phyloP scores from a whole-genome alignment of 2,888 invertebrate genomes.

The Halictus quadricinctus region DNA sequence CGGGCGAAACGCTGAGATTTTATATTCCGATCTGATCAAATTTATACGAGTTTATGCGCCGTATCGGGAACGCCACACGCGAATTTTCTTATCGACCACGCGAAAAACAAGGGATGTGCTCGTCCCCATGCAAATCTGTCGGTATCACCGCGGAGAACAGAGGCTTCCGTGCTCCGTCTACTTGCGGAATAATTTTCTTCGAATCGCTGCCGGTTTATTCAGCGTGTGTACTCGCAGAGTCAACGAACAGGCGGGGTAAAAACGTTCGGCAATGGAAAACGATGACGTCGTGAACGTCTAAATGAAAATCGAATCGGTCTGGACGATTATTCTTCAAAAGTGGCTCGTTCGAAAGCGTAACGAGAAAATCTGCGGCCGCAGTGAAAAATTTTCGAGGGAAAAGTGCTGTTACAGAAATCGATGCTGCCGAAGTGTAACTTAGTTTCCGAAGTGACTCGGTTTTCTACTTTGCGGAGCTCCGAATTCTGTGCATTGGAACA shows the following conservation, averaged over 20 bases:
- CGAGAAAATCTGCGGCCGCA: background rate
- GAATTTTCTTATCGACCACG: slow-evolving; percentile 2
- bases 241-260: slow-evolving; percentile 16
- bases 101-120: background rate
- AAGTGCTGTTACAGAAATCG: background rate
- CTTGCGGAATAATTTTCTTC: slow-evolving; percentile 25
- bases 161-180: background rate
- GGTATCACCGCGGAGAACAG: background rate
- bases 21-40: background rate
- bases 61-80: background rate
- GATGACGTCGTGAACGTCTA: background rate
- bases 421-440: background rate
- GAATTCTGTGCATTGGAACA: background rate
- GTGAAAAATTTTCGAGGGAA: background rate
- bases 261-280: background rate
- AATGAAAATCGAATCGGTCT: slow-evolving; percentile 3
- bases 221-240: slow-evolving; percentile 3
- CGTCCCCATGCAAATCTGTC: background rate
- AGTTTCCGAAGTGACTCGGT: background rate
- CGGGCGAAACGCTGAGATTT: background rate
- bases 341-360: background rate
- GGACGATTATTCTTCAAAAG: background rate
- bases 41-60: background rate
- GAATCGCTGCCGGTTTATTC: slow-evolving; percentile 21
- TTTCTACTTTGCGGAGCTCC: background rate